Evolutionary conservation across 2,797 vertebrate genomes (phyloP), one percentile per base, ranked within the genome.

Genomic region (Corythornis leucogaster): DNA sequence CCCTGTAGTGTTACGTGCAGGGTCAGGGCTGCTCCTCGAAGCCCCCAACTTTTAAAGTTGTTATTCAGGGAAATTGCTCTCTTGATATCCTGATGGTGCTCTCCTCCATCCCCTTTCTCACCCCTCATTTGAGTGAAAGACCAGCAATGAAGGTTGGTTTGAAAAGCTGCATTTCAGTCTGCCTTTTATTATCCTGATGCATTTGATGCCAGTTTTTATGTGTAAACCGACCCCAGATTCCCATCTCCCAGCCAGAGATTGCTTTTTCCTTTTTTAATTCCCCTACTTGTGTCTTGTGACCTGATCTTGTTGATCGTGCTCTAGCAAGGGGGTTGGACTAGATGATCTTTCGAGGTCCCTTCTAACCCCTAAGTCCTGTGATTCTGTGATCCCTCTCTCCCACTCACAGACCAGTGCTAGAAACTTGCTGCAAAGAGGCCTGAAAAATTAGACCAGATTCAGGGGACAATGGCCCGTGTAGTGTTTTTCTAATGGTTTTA

Each of bases 31-130:
- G 76, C 30, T 76, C 28, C 59, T 83, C 6, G 15, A 33, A 64
- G 51, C 81, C 20, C 92, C 45, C 82, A 96, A 95, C 89, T 96
- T 95, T 69, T 21, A 10, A 81, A 89, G 80, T 83, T n/a, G 1
- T 48, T 21, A 3, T 31, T n/a, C 35, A 55, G 42, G 24, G 40
- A 80, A 86, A 15, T 26, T 4, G 13, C 0, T 0, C 26, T 80
- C 33, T 14, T 30, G 4, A 68, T 24, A 21, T 2, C 31, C 63
- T 6, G 10, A 64, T 30, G 54, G 43, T 50, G 30, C 10, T 73
- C 28, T 21, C 17, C 46, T 4, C 14, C 2, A 1, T 59, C 63
- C 35, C 63, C 25, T 78, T 73, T 16, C 35, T 76, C 46, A 19
- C 15, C 30, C 30, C 2, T 3, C 1, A 0, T 11, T 76, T 81